A percentile compares a stretch with the other conserved stretches of the same genome.
Evolutionary conservation across 2,797 vertebrate species (phyloP).

Genomic region (Coranthus polyacanthus): DNA sequence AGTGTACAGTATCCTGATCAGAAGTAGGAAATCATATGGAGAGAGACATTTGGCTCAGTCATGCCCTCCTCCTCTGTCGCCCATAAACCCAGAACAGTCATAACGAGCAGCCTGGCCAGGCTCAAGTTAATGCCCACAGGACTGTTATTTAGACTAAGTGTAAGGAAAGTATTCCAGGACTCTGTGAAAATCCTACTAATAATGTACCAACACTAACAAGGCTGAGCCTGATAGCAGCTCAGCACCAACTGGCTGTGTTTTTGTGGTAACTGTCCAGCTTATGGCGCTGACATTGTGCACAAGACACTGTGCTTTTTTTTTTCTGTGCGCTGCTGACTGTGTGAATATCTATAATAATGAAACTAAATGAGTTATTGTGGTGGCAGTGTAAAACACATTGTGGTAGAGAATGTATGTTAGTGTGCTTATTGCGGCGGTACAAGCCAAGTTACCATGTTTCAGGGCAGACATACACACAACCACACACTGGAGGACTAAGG

Average conservation of each 20-base stretch:
- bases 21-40: slow-evolving; percentile 57
- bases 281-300: slow-evolving; percentile 7
- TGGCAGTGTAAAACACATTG: slow-evolving; percentile 24
- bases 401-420: slow-evolving; percentile 19
- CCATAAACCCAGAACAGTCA: slow-evolving; percentile 59
- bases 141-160: slow-evolving; percentile 77
- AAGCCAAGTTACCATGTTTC: slow-evolving; percentile 45
- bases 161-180: slow-evolving; percentile 80
- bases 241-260: slow-evolving; percentile 38
- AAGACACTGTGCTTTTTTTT: slow-evolving; percentile 34
- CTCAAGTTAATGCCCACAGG: slow-evolving; percentile 58
- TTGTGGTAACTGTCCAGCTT: slow-evolving; percentile 27
- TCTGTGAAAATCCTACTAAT: slow-evolving; percentile 70
- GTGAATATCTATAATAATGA: slow-evolving; percentile 39
- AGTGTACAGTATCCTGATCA: slow-evolving; percentile 58
- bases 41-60: slow-evolving; percentile 38
- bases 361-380: slow-evolving; percentile 33
- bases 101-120: slow-evolving; percentile 61
- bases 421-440: slow-evolving; percentile 28
- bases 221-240: slow-evolving; percentile 9
- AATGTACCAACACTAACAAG: slow-evolving; percentile 56
- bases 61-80: slow-evolving; percentile 26
- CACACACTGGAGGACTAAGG: slow-evolving; percentile 57
- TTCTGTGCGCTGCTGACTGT: slow-evolving; percentile 26
- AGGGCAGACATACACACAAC: slow-evolving; percentile 20